Base-by-base conservation (phyloP, 2,113 vertebrate species). In the Campylorhamphus procurvoides region DNA sequence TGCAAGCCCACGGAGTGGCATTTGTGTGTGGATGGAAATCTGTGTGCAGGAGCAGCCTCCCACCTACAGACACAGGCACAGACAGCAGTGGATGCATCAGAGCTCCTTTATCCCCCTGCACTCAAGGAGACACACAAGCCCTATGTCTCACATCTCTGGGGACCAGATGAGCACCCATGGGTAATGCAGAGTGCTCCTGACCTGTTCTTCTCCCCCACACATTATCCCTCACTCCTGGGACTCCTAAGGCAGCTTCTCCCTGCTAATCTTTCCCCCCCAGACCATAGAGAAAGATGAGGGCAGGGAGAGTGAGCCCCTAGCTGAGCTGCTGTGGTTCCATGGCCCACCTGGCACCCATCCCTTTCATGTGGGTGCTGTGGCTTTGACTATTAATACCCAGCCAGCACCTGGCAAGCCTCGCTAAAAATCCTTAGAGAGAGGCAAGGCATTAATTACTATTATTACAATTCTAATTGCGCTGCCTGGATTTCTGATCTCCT, bases 391-490 rank as follows among this genome's bases (percentile, higher is more conserved):
- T 56, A 64, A 68, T 78, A 40, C 88, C 77, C 77, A 49, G 33
- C 58, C 74, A 66, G 74, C n/a, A 87, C 86, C 77, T 47, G 35
- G 73, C 4, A 1, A 91, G 35, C 58, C 62, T 77, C 63, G 40
- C 49, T 10, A 24, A 85, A 96, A 94, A 92, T 92, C 93, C 94
- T 82, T 91, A 49, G 74, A 91, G 88, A 97, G 89, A 90, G 25
- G 49, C 69, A 73, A 87, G 74, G 84, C 44, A 60, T 83, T 92
- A 92, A 95, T 95, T 95, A 92, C 83, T 89, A 17, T 81, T 62
- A 90, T 69, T 64, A 47, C 49, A 35, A 92, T 42, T 82, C 44
- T 76, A 87, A 89, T 89, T 15, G 16, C 3, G 1, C 53, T 92
- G 68, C 80, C 87, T 89, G 77, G n/a, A 90, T 96, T 94, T 85